Conservation (phyloP, 2,113 vertebrate species). For the Trichomycterus rosablanca region DNA sequence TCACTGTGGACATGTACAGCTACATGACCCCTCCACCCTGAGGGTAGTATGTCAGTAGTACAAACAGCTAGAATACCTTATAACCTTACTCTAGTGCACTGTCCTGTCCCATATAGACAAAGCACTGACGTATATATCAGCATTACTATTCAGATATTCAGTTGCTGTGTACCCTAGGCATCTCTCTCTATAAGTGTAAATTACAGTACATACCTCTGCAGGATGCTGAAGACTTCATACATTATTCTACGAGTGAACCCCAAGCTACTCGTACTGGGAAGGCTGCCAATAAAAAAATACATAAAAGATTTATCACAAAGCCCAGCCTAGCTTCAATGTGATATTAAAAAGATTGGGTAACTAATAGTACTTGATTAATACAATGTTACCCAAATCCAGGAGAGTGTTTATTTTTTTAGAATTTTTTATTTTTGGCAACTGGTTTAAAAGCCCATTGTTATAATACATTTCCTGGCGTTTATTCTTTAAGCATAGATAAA, state of each 20-base stretch:
- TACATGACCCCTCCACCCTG: background rate
- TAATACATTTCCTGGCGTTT: background rate
- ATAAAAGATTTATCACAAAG: constrained; percentile 44
- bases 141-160: constrained; percentile 54
- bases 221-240: constrained; percentile 50
- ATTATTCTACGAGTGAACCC: constrained; percentile 54
- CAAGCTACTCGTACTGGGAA: constrained; percentile 48
- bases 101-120: constrained; percentile 44
- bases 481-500: background rate
- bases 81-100: constrained; percentile 38
- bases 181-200: constrained; percentile 41
- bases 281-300: constrained; percentile 51
- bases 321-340: background rate
- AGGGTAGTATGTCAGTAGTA: constrained; percentile 3
- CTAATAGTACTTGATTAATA: background rate
- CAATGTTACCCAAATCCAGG: background rate
- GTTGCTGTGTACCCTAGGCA: constrained; percentile 31
- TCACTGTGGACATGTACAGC: constrained; percentile 62
- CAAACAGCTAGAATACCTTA: constrained; percentile 30
- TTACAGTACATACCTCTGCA: constrained; percentile 51
- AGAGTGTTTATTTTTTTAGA: constrained; percentile 7
- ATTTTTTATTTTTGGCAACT: background rate
- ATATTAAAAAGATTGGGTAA: constrained; percentile 6
- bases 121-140: constrained; percentile 34
- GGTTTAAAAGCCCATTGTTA: background rate